phyloP scores from a whole-genome alignment of 37 sponge, comb jelly and placozoan genomes.

The Axinella damicornis region DNA sequence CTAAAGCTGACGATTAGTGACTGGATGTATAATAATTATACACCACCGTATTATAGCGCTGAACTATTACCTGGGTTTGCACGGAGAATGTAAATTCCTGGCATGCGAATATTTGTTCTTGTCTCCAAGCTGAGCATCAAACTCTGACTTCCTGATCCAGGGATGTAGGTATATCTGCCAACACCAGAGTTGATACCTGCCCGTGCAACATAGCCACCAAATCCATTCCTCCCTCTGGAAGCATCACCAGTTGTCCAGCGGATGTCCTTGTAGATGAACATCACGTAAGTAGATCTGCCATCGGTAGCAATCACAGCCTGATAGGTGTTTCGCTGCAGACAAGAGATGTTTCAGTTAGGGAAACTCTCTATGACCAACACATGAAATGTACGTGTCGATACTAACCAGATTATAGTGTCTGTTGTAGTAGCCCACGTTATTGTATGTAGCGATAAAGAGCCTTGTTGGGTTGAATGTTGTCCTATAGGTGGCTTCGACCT shows the following conservation, averaged over 20 bases:
- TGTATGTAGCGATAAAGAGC: background rate
- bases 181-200: slow-evolving; percentile 2
- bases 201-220: background rate
- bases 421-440: slow-evolving; percentile 1
- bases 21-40: no score
- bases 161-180: background rate
- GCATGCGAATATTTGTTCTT: background rate
- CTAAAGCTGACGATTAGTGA: no score
- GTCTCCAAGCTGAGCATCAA: background rate
- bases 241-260: slow-evolving; percentile 7
- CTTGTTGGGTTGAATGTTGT: background rate
- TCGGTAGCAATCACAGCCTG: slow-evolving; percentile 1
- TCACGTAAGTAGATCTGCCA: background rate
- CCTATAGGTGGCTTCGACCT: background rate
- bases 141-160: no score
- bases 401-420: background rate
- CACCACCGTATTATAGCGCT: no score
- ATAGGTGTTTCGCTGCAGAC: background rate
- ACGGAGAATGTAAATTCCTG: background rate
- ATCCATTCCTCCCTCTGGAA: background rate
- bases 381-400: no score
- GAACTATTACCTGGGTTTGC: background rate
- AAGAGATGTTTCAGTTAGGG: background rate
- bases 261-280: slow-evolving; percentile 2
- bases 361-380: no score